These are phyloP conservation scores for Atta texana DNA, from an alignment of 1,140 invertebrate species.

Conservation along the genomic window DNA sequence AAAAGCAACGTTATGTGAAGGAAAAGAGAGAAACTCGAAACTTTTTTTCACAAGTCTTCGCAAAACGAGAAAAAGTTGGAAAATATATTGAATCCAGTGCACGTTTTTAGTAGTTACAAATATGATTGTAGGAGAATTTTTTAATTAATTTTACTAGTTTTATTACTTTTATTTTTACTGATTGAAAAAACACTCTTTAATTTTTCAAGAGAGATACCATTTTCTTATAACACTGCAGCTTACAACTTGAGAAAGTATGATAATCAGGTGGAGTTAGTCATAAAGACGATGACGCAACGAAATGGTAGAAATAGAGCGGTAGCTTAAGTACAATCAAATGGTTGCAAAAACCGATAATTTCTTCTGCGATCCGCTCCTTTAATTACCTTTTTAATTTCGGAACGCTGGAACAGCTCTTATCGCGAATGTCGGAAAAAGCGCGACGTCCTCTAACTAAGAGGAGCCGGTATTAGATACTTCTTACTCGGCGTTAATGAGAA, in stretches of 20 bases:
- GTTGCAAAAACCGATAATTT: conserved; percentile 44
- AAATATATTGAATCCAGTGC: not conserved
- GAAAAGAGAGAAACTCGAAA: conserved; percentile 8
- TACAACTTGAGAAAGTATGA: not conserved
- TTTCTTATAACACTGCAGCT: not conserved
- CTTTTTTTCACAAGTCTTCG: conserved; percentile 1
- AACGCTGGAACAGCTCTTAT: conserved; percentile 20
- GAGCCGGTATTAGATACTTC: conserved; percentile 8
- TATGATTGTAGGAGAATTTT: not conserved
- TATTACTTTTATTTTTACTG: not conserved
- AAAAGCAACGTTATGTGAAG: not conserved
- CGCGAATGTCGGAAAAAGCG: conserved; percentile 45
- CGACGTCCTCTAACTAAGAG: conserved; percentile 29
- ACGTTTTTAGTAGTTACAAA: not conserved
- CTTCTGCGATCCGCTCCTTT: conserved; percentile 29
- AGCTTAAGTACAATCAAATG: conserved; percentile 18
- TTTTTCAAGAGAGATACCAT: not conserved
- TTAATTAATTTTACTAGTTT: conserved; percentile 1
- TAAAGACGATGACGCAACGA: not conserved
- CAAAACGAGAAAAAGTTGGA: conserved; percentile 2
- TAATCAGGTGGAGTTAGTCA: not conserved
- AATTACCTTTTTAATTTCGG: conserved; percentile 60
- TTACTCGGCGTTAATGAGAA: conserved; percentile 59
- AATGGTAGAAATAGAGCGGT: not conserved
- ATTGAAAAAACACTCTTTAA: not conserved